Conservation (phyloP, 1,140 invertebrate genomes). For the Holotrichia oblita region DNA sequence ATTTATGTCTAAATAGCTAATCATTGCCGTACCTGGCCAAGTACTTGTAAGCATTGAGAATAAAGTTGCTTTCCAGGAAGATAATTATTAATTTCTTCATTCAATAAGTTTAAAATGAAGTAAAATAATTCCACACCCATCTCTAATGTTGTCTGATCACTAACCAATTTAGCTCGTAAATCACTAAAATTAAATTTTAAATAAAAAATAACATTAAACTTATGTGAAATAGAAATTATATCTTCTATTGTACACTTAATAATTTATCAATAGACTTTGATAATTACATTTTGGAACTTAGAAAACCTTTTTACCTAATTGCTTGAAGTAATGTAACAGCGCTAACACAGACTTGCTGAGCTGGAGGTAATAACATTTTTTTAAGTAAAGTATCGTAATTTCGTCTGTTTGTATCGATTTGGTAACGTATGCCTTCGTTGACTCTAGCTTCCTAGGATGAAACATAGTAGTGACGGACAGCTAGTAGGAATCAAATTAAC, state of each 20-base stretch:
- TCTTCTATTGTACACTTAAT: too few species aligned
- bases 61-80: conserved; percentile 79
- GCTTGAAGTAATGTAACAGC: conserved; percentile 62
- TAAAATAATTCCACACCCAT: conserved; percentile 79
- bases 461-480: conserved; percentile 17
- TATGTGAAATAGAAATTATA: too few species aligned
- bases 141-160: conserved; percentile 49
- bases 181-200: conserved; percentile 50
- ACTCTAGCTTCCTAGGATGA: conserved; percentile 68
- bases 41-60: conserved; percentile 73
- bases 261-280: too few species aligned
- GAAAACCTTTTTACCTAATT: conserved; percentile 57
- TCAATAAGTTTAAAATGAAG: conserved; percentile 71
- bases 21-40: conserved; percentile 67
- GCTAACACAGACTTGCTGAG: conserved; percentile 57
- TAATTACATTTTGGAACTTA: too few species aligned
- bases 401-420: conserved; percentile 72
- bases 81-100: conserved; percentile 74
- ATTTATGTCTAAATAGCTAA: background rate
- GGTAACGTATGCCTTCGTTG: conserved; percentile 69
- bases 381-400: conserved; percentile 71
- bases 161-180: conserved; percentile 52
- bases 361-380: conserved; percentile 69
- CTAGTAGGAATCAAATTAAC: background rate
- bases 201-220: conserved; percentile 40